Evolutionary conservation across 1,140 invertebrate species (phyloP).

Genomic region (Achatina immaculata): DNA sequence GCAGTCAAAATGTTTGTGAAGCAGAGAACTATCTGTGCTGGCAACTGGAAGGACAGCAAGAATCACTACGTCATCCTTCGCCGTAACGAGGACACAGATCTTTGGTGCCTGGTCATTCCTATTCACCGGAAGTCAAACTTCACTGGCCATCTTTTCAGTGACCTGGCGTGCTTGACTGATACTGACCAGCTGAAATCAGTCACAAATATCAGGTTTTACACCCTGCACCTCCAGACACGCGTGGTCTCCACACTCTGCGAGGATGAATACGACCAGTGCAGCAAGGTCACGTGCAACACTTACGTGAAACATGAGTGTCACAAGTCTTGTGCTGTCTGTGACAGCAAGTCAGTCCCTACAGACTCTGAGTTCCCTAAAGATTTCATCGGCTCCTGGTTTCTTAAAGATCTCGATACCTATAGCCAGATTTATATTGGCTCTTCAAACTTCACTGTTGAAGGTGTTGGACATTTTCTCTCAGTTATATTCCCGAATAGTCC

Average conservation of each 20-base stretch:
- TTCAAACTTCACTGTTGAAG: slow-evolving; percentile 42
- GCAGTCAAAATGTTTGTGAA: slow-evolving; percentile 43
- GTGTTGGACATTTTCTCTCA: slow-evolving; percentile 51
- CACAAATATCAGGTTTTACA: slow-evolving; percentile 32
- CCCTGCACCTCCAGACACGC: slow-evolving; percentile 40
- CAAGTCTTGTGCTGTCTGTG: slow-evolving; percentile 50
- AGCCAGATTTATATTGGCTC: slow-evolving; percentile 39
- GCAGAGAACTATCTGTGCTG: slow-evolving; percentile 48
- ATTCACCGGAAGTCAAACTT: background rate
- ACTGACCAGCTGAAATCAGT: background rate
- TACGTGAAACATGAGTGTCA: slow-evolving; percentile 50
- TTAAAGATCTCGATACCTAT: slow-evolving; percentile 33
- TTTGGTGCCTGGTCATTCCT: slow-evolving; percentile 56
- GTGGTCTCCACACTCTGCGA: slow-evolving; percentile 45
- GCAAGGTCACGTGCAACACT: slow-evolving; percentile 44
- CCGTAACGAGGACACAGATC: slow-evolving; percentile 32
- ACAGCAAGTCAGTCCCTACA: slow-evolving; percentile 36
- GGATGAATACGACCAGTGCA: slow-evolving; percentile 55
- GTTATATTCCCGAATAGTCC: slow-evolving; percentile 47
- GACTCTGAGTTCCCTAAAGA: slow-evolving; percentile 48
- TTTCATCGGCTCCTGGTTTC: slow-evolving; percentile 44
- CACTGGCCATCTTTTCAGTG: slow-evolving; percentile 46
- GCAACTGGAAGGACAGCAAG: slow-evolving; percentile 47
- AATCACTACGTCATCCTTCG: slow-evolving; percentile 49
- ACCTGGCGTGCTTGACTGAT: slow-evolving; percentile 41